These are phyloP conservation scores for Pasiphila rectangulata DNA, from an alignment of 2,888 invertebrate species.

Conservation along the genomic window DNA sequence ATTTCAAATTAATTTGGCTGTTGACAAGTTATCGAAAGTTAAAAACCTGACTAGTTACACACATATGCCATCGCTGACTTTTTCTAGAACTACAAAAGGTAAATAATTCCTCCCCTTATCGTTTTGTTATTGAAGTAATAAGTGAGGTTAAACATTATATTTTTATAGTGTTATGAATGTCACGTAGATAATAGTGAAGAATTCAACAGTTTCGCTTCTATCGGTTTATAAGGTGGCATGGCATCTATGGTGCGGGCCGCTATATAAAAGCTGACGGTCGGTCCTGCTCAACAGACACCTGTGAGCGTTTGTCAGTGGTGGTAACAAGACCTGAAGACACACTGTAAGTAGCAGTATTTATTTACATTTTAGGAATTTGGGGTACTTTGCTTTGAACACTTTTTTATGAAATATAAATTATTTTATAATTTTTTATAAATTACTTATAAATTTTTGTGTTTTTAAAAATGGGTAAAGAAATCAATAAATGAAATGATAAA, in stretches of 20 bases:
- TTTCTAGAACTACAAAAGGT: no score
- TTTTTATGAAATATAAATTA: not conserved
- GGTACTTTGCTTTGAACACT: not conserved
- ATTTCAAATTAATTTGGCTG: no score
- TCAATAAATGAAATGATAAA: not conserved
- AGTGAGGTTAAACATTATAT: no score
- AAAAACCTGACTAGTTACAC: no score
- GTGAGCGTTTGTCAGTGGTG: conserved; percentile 25
- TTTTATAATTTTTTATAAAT: no score
- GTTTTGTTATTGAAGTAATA: no score
- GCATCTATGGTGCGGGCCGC: conserved; percentile 2
- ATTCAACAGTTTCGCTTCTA: conserved; percentile 20
- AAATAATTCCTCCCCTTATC: no score
- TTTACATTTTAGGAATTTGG: not conserved
- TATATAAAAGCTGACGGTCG: conserved; percentile 25
- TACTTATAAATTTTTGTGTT: no score
- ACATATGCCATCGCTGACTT: no score
- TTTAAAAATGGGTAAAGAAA: not conserved
- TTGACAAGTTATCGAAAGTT: no score
- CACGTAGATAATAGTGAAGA: no score
- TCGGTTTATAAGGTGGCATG: not conserved
- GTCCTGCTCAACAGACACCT: conserved; percentile 24
- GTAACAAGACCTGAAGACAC: conserved; percentile 1
- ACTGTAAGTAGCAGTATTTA: conserved; percentile 13
- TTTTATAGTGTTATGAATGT: no score